These are phyloP conservation scores for Enteromius trimaculatus DNA, from an alignment of 2,797 vertebrate genomes.

Conservation along the genomic window DNA sequence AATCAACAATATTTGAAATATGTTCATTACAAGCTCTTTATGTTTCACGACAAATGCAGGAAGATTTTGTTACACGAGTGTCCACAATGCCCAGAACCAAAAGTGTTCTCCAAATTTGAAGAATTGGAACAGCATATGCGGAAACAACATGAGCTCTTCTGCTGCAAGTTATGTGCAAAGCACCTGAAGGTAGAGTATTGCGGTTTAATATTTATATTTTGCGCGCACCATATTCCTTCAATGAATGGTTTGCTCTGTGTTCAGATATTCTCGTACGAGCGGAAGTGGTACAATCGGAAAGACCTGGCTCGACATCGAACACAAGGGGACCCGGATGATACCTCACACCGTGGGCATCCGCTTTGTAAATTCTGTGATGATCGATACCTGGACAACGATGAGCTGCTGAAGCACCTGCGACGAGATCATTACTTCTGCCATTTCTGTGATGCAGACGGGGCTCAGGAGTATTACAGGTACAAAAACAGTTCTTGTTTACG, in stretches of 20 bases:
- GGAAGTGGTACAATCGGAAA: slow-evolving; percentile 96
- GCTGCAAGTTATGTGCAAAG: slow-evolving; percentile 93
- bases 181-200: slow-evolving; percentile 86
- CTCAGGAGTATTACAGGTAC: slow-evolving; percentile 96
- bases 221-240: no score
- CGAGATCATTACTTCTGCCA: slow-evolving; percentile 98
- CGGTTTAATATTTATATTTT: neutral
- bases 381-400: slow-evolving; percentile 95
- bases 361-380: slow-evolving; percentile 98
- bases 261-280: slow-evolving; percentile 92
- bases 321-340: slow-evolving; percentile 95
- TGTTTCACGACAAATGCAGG: slow-evolving; percentile 69
- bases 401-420: slow-evolving; percentile 93
- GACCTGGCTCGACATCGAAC: slow-evolving; percentile 94
- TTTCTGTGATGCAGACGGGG: slow-evolving; percentile 95
- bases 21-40: neutral
- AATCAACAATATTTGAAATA: neutral
- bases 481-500: no score
- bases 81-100: slow-evolving; percentile 82
- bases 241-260: neutral
- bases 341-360: slow-evolving; percentile 94
- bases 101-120: slow-evolving; percentile 87
- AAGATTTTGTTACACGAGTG: slow-evolving; percentile 90
- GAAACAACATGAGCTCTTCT: slow-evolving; percentile 95
- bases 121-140: slow-evolving; percentile 97